These are phyloP conservation scores for Myotis findleyi DNA, from an alignment of 2,797 vertebrate genomes.

Conservation along the genomic window DNA sequence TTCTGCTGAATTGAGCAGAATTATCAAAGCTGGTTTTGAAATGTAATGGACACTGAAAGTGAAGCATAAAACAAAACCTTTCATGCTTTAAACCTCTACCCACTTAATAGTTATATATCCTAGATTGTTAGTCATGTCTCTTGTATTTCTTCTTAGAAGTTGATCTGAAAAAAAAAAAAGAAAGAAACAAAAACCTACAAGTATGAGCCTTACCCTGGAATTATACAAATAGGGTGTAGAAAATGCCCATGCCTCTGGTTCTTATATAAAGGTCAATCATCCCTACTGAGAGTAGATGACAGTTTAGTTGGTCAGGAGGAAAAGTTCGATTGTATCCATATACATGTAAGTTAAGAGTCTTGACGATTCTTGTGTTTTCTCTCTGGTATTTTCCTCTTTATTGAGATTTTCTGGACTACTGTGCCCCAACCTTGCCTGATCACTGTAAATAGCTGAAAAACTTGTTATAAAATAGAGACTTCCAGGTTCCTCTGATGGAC, in stretches of 20 bases:
- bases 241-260: background rate
- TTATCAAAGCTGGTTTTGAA: slow-evolving; percentile 83
- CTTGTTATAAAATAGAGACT: background rate
- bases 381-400: background rate
- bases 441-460: background rate
- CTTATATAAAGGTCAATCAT: background rate
- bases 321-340: background rate
- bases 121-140: background rate
- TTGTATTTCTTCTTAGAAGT: slow-evolving; percentile 2
- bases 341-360: background rate
- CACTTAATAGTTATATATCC: background rate
- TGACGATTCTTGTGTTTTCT: background rate
- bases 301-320: background rate
- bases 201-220: background rate
- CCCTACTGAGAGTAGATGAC: background rate
- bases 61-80: slow-evolving; percentile 33
- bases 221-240: background rate
- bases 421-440: background rate
- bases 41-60: slow-evolving; percentile 87
- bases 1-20: slow-evolving; percentile 88
- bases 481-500: background rate
- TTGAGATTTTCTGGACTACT: background rate
- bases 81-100: background rate
- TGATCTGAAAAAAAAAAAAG: background rate
- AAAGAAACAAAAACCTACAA: background rate